Conservation (phyloP, 2,888 invertebrate species). For the Epistrophe eligans region DNA sequence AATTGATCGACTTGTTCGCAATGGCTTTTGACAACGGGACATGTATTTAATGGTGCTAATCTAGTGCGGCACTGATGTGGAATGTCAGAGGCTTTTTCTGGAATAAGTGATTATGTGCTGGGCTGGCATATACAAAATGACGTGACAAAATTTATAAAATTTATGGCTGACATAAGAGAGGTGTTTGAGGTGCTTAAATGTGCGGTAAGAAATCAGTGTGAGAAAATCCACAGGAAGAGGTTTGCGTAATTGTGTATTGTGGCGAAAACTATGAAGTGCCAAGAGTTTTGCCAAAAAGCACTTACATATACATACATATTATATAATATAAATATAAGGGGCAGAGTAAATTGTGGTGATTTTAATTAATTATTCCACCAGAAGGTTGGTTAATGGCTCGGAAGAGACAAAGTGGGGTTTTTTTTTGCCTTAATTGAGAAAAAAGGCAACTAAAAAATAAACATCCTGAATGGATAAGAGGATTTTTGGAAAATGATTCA, state of each 20-base stretch:
- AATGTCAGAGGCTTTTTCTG: background rate
- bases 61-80: conserved; percentile 33
- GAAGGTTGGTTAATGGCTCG: conserved; percentile 4
- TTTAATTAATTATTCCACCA: conserved; percentile 8
- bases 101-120: conserved; percentile 53
- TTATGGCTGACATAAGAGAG: conserved; percentile 31
- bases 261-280: background rate
- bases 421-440: background rate
- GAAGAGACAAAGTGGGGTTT: background rate
- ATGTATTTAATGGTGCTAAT: conserved; percentile 65
- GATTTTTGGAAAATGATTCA: background rate
- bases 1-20: conserved; percentile 69
- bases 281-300: background rate
- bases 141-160: conserved; percentile 71
- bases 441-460: background rate
- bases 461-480: background rate
- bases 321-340: background rate
- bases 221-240: background rate
- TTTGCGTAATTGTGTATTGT: background rate
- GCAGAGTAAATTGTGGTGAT: background rate
- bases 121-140: conserved; percentile 50
- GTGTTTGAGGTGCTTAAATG: conserved; percentile 23
- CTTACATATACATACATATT: too few relatives aligned
- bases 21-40: conserved; percentile 68
- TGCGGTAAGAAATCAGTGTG: conserved; percentile 47